Evolutionary conservation across 2,113 vertebrate genomes (phyloP).

Genomic region (Cryptoleucopteryx plumbea): DNA sequence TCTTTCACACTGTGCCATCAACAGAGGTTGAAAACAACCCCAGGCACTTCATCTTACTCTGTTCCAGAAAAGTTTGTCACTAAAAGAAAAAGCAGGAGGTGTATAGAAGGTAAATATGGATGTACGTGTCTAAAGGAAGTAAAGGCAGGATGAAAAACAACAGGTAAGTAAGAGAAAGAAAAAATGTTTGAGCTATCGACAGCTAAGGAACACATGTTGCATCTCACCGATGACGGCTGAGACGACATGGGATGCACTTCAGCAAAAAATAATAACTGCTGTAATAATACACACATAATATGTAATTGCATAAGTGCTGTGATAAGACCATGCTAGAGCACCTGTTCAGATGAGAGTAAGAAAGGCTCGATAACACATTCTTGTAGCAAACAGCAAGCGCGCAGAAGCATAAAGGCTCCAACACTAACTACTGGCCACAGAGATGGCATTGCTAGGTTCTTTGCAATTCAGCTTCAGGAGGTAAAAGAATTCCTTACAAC

Average conservation of each 20-base stretch:
- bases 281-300: background rate
- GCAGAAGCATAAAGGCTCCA: background rate
- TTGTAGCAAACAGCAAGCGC: background rate
- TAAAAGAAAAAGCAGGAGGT: background rate
- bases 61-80: background rate
- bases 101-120: background rate
- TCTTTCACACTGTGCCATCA: accelerated
- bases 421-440: background rate
- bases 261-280: background rate
- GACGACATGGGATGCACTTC: background rate
- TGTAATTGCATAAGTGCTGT: background rate
- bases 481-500: background rate
- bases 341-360: background rate
- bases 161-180: background rate
- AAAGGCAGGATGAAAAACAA: background rate
- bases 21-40: background rate
- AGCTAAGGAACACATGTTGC: background rate
- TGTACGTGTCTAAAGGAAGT: accelerated
- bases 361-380: background rate
- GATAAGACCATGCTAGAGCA: background rate
- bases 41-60: background rate
- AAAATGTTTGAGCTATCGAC: background rate
- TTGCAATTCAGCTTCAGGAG: background rate
- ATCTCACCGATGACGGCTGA: background rate
- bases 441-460: background rate